Percentiles rank a stretch among this genome's conserved stretches.
phyloP scores from a whole-genome alignment of 2,797 vertebrate species.

The Urocyon cinereoargenteus region DNA sequence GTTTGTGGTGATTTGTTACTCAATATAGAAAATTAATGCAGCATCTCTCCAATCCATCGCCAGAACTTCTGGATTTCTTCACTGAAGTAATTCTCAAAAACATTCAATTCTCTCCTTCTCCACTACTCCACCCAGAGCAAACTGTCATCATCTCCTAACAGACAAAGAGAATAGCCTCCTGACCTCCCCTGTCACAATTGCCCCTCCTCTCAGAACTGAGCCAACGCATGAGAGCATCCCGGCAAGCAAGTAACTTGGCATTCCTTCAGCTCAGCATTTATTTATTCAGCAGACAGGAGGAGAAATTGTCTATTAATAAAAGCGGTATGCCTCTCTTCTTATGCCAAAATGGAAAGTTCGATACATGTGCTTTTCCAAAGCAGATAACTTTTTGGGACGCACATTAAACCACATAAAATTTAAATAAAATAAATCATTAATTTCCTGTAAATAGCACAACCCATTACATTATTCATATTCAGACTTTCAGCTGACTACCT shows the following conservation, averaged over 20 bases:
- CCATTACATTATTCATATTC: neutral
- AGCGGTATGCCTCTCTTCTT: neutral
- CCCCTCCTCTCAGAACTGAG: neutral
- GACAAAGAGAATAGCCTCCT: neutral
- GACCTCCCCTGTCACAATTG: neutral
- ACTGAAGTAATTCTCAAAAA: neutral
- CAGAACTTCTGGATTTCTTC: neutral
- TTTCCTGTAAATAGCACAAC: slow-evolving; percentile 43
- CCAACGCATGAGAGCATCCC: neutral
- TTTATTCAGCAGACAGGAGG: neutral
- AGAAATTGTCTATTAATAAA: slow-evolving; percentile 53
- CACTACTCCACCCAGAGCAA: neutral
- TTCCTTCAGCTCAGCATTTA: neutral
- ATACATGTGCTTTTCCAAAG: slow-evolving; percentile 27
- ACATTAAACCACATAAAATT: slow-evolving; percentile 35
- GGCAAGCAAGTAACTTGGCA: neutral
- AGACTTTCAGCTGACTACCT: neutral
- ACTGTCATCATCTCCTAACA: neutral
- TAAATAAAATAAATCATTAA: slow-evolving; percentile 48
- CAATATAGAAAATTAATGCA: neutral
- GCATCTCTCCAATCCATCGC: neutral
- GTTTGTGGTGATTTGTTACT: neutral
- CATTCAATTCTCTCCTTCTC: neutral
- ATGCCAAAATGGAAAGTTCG: slow-evolving; percentile 28
- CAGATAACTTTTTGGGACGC: neutral